Percentiles rank a stretch among this genome's conserved stretches.
Conservation (phyloP, 53 echinoderm and acorn worm genomes). For the Holothuria scabra region DNA sequence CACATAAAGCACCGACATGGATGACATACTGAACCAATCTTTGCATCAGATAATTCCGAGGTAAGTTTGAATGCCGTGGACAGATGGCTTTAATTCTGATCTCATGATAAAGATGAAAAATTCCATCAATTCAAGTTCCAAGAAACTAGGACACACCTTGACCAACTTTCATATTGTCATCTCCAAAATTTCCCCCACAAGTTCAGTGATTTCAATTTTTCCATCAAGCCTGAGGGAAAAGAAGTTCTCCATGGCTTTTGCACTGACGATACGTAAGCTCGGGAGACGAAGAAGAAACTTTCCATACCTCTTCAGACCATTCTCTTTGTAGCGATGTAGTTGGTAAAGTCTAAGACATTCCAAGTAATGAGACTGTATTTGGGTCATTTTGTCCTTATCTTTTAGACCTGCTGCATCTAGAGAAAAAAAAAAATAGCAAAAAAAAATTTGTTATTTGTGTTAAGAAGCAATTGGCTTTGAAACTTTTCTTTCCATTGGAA, state of each 20-base stretch:
- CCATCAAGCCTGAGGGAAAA: constrained; percentile 70
- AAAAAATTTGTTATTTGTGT: background rate
- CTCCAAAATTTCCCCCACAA: constrained; percentile 40
- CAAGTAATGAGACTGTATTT: constrained; percentile 68
- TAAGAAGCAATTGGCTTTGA: no score
- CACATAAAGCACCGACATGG: no score
- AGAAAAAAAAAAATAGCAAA: background rate
- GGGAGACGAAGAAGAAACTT: constrained; percentile 82
- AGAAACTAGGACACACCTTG: no score
- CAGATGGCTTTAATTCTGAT: no score
- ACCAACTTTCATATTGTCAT: background rate
- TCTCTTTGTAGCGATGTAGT: constrained; percentile 28
- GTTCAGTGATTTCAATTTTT: constrained; percentile 48
- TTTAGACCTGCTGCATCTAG: constrained; percentile 80
- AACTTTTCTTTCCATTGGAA: no score
- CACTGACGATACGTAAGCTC: constrained; percentile 66
- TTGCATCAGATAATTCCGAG: no score
- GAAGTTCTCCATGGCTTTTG: constrained; percentile 84
- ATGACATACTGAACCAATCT: no score
- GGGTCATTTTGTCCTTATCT: constrained; percentile 46
- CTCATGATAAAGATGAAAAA: no score
- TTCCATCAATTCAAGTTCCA: no score
- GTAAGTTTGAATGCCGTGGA: no score
- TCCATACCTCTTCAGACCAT: constrained; percentile 67
- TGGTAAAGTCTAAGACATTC: constrained; percentile 74